phyloP scores from a whole-genome alignment of 2,888 invertebrate genomes.

The Troides oblongomaculatus region DNA sequence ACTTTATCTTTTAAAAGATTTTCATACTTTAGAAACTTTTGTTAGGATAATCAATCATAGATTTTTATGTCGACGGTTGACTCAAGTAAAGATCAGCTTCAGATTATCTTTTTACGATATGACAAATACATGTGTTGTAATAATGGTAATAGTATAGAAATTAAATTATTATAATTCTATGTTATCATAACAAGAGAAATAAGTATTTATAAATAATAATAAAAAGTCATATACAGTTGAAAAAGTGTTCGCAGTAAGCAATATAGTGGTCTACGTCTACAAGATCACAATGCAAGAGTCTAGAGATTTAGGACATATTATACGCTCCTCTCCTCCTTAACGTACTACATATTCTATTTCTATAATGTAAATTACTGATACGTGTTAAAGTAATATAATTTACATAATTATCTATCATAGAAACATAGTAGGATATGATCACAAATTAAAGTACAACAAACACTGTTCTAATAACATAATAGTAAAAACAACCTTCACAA shows the following conservation, averaged over 20 bases:
- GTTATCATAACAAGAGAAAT: too few species aligned
- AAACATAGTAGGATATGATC: background rate
- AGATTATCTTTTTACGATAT: background rate
- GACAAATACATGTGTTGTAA: background rate
- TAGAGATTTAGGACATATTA: constrained; percentile 50
- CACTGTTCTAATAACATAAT: background rate
- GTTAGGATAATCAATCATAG: constrained; percentile 1
- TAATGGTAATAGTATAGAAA: background rate
- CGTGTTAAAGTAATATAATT: background rate
- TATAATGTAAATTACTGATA: background rate
- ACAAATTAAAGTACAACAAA: background rate
- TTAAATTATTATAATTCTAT: too few species aligned
- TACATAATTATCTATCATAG: background rate
- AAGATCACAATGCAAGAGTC: constrained; percentile 73
- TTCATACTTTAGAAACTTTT: constrained; percentile 9
- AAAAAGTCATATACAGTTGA: background rate
- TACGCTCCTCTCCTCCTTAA: background rate
- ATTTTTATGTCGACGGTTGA: constrained; percentile 1
- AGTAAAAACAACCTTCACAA: background rate
- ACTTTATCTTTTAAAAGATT: background rate
- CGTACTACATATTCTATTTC: background rate
- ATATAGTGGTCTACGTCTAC: constrained; percentile 52
- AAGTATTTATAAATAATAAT: background rate
- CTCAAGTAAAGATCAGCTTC: constrained; percentile 30
- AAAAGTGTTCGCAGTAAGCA: background rate